These are phyloP conservation scores for Drosophila sp. DNA, from an alignment of 1,140 invertebrate genomes.

Conservation along the genomic window DNA sequence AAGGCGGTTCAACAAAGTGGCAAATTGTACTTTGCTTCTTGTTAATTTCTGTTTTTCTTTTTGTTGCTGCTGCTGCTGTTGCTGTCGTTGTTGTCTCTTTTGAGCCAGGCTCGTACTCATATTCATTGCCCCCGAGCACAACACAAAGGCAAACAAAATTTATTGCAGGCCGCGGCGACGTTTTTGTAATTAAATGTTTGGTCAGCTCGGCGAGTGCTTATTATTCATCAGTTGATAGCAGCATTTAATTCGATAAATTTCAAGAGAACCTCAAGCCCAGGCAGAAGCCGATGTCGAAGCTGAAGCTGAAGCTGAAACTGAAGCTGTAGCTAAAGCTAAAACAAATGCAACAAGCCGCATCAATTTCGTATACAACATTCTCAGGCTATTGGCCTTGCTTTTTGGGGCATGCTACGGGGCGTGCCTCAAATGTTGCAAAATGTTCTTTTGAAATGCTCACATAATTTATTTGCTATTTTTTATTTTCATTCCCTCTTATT, in stretches of 20 bases:
- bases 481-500: constrained; percentile 13
- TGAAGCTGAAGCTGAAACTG: constrained; percentile 37
- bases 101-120: neutral
- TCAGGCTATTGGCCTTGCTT: constrained; percentile 51
- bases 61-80: constrained; percentile 1
- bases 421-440: constrained; percentile 58
- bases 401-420: constrained; percentile 52
- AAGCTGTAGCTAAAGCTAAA: constrained; percentile 28
- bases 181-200: constrained; percentile 83
- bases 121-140: constrained; percentile 52
- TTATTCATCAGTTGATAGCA: constrained; percentile 66
- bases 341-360: constrained; percentile 55
- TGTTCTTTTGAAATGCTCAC: constrained; percentile 74
- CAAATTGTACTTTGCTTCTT: constrained; percentile 47
- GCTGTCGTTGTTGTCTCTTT: constrained; percentile 17
- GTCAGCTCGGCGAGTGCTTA: constrained; percentile 71
- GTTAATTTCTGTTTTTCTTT: no score
- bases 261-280: constrained; percentile 5
- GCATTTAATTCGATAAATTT: constrained; percentile 45
- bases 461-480: constrained; percentile 71
- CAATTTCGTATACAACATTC: constrained; percentile 58
- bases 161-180: constrained; percentile 71
- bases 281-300: neutral
- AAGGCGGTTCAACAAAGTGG: constrained; percentile 59
- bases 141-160: constrained; percentile 64